phyloP scores from a whole-genome alignment of 2,888 invertebrate genomes.

The Deilephila porcellus region DNA sequence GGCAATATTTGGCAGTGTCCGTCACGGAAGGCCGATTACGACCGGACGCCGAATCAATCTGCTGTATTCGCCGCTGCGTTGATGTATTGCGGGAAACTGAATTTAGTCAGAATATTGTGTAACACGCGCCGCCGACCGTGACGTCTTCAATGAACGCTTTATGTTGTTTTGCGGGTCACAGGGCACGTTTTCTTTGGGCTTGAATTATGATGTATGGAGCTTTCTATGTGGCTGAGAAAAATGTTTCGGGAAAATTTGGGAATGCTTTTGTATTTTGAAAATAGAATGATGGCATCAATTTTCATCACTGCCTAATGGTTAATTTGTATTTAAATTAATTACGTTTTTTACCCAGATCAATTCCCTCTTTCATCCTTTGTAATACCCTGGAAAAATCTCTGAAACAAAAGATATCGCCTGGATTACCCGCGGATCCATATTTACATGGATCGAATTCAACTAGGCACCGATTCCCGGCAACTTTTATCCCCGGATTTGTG shows the following conservation, averaged over 20 bases:
- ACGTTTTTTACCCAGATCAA: too few species aligned
- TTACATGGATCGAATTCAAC: conserved; percentile 26
- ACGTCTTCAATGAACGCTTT: too few species aligned
- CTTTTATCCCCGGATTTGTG: conserved; percentile 18
- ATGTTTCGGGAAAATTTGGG: too few species aligned
- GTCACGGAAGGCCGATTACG: neutral
- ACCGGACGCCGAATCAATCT: conserved; percentile 23
- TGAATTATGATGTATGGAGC: too few species aligned
- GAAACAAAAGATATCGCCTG: conserved; percentile 7
- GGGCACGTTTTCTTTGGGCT: too few species aligned
- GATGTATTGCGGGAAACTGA: conserved; percentile 14
- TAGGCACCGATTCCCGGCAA: conserved; percentile 24
- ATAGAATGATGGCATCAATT: too few species aligned
- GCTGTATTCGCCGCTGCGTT: neutral
- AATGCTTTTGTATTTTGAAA: too few species aligned
- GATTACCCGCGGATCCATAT: conserved; percentile 22
- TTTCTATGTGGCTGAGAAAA: too few species aligned
- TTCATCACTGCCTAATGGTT: too few species aligned
- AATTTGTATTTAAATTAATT: too few species aligned
- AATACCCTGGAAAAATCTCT: neutral
- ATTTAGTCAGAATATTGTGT: neutral
- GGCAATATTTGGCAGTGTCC: conserved; percentile 10
- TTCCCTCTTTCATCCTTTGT: too few species aligned
- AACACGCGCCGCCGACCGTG: neutral
- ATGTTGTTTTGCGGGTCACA: too few species aligned